Base-by-base conservation (phyloP, 2,888 invertebrate species). In the Falcaria lacertinaria region DNA sequence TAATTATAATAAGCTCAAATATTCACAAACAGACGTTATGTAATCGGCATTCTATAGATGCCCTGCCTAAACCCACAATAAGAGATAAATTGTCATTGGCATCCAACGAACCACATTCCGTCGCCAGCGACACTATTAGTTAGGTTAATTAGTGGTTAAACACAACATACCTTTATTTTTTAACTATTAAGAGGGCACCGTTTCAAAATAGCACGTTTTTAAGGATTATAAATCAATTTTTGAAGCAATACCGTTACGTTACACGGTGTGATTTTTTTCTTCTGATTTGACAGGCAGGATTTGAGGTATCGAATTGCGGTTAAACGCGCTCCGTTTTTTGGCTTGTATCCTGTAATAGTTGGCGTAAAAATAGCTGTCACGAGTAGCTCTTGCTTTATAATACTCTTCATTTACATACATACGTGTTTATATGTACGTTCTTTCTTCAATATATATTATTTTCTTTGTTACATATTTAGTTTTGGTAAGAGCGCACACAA, bases 121-220 rank as follows among this genome's bases (percentile, higher is more conserved):
- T 59, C 61, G 60, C 50, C 55, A 44, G 50, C 53, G 51, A 60
- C 53, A 47, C 45, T 72, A 76, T 79, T 81, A 77, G 79, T 76
- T 73, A 67, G 73, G 79, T 81, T 83, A 84, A 84, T 84, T 84
- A 83, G 79, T 75, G 73, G 74, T 74, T 64, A 67, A n/a, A 64
- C 70, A 57, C 63, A 60, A 65, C 63, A 62, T 67, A 65, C 63
- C 54, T 48, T 54, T 42, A 47, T 57, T 59, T 60, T 62, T 55
- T 57, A 64, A 45, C 60, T 64, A 55, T 55, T 58, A 54, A 54
- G 54, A 54, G 57, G 52, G 52, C 62, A 57, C 50, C 37, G 34
- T 54, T 60, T 61, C 50, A 49, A 65, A 66, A 68, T 64, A 62
- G 47, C 52, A 44, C 52, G 47, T 22, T 74, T 76, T 74, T 69